These are phyloP conservation scores for Podotricha telesiphe DNA, from an alignment of 2,888 invertebrate species.

Conservation along the genomic window DNA sequence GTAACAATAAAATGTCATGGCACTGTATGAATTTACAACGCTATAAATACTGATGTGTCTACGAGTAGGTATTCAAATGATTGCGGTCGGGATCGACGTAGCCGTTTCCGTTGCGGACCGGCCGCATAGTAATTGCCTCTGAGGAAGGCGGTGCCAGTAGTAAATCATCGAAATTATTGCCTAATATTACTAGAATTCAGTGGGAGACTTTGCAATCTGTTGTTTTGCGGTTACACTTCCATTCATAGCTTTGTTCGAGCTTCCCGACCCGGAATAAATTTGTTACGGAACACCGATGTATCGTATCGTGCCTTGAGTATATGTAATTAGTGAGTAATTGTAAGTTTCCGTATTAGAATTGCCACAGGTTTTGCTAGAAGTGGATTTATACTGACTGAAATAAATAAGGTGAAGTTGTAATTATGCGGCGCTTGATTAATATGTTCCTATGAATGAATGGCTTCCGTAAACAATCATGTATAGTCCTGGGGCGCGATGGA, in stretches of 20 bases:
- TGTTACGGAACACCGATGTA: constrained; percentile 56
- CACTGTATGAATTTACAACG: constrained; percentile 72
- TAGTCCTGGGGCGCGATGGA: not conserved
- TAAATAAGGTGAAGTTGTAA: constrained; percentile 27
- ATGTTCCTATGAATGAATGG: constrained; percentile 22
- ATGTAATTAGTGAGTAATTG: constrained; percentile 47
- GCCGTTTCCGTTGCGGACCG: constrained; percentile 73
- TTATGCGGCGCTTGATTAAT: constrained; percentile 20
- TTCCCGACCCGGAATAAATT: constrained; percentile 59
- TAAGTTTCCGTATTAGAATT: constrained; percentile 38
- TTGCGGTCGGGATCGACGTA: constrained; percentile 77
- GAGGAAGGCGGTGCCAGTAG: constrained; percentile 65
- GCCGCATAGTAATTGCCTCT: constrained; percentile 78
- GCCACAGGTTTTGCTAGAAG: constrained; percentile 24
- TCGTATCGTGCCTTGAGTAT: constrained; percentile 48
- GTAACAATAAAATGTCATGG: constrained; percentile 74
- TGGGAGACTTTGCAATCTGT: constrained; percentile 68
- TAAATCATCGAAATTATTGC: constrained; percentile 83
- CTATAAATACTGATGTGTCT: constrained; percentile 76
- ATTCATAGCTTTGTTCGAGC: constrained; percentile 70
- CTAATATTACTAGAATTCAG: constrained; percentile 73
- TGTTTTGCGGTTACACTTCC: constrained; percentile 65
- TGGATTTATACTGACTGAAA: constrained; percentile 6
- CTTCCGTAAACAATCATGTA: constrained; percentile 20
- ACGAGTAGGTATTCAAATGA: constrained; percentile 76